Conservation (phyloP, 2,113 vertebrate genomes). For the Phoenicopterus ruber region DNA sequence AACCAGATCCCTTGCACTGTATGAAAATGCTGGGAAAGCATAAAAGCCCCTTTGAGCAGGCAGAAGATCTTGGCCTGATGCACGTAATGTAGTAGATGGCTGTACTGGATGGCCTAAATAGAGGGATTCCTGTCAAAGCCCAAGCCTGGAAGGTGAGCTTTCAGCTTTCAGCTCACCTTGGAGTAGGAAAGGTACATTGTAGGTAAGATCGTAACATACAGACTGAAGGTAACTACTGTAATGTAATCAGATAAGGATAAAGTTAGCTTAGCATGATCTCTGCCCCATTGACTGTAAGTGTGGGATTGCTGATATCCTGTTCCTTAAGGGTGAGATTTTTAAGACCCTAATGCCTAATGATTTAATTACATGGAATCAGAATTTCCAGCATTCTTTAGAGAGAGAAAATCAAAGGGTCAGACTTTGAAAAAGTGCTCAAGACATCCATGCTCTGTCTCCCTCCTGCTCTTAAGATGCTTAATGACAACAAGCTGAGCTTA, state of each 20-base stretch:
- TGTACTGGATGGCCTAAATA: neutral
- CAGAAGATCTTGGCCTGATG: neutral
- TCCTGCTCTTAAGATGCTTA: neutral
- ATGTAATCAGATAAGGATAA: neutral
- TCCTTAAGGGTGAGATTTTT: neutral
- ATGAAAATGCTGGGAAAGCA: neutral
- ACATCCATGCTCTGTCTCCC: neutral
- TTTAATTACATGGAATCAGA: neutral
- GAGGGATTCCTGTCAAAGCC: neutral
- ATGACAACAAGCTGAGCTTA: neutral
- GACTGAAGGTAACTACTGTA: neutral
- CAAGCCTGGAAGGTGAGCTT: neutral
- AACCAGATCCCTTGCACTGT: neutral
- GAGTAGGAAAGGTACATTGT: neutral
- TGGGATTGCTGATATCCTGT: neutral
- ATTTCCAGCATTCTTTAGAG: neutral
- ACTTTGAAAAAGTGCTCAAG: neutral
- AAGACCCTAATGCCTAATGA: neutral
- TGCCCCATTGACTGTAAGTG: neutral
- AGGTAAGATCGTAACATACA: neutral
- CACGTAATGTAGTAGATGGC: fast-evolving
- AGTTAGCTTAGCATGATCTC: neutral
- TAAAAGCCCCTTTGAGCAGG: neutral
- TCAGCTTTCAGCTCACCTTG: neutral
- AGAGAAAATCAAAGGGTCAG: neutral